A percentile compares a stretch with the other conserved stretches of the same genome.
Conservation (phyloP, 2,888 invertebrate genomes). For the Drosophila engyochracea region DNA sequence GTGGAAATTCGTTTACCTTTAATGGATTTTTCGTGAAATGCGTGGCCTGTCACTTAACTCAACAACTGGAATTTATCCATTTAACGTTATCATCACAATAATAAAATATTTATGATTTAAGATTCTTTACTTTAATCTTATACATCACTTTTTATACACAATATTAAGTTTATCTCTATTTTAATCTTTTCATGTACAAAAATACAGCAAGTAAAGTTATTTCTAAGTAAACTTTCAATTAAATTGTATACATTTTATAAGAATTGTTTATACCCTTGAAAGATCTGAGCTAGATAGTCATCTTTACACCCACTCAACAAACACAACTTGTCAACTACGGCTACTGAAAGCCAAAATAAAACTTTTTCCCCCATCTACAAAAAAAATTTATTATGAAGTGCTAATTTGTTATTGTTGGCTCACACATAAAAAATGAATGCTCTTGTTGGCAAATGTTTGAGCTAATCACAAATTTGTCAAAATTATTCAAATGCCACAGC, state of each 20-base stretch:
- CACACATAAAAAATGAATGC: constrained; percentile 59
- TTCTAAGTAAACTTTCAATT: background rate
- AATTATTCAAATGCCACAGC: constrained; percentile 70
- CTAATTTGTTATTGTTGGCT: constrained; percentile 57
- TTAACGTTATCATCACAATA: too few species aligned
- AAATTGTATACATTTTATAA: background rate
- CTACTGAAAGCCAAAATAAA: constrained; percentile 24
- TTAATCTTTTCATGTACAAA: background rate
- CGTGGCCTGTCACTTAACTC: background rate
- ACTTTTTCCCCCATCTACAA: constrained; percentile 33
- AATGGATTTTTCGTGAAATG: background rate
- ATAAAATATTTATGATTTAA: background rate
- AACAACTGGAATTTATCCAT: background rate
- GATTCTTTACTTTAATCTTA: background rate
- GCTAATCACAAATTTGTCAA: constrained; percentile 78
- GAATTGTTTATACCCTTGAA: background rate
- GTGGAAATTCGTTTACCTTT: background rate
- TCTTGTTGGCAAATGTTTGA: constrained; percentile 61
- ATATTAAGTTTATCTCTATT: background rate
- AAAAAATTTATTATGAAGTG: constrained; percentile 63
- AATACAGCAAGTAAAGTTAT: background rate
- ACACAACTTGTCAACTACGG: constrained; percentile 7
- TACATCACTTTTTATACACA: background rate
- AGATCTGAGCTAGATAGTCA: constrained; percentile 22
- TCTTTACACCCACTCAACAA: constrained; percentile 1